A percentile compares a stretch with the other conserved stretches of the same genome.
Conservation (phyloP, 1,140 invertebrate genomes). For the Camponotus pennsylvanicus region DNA sequence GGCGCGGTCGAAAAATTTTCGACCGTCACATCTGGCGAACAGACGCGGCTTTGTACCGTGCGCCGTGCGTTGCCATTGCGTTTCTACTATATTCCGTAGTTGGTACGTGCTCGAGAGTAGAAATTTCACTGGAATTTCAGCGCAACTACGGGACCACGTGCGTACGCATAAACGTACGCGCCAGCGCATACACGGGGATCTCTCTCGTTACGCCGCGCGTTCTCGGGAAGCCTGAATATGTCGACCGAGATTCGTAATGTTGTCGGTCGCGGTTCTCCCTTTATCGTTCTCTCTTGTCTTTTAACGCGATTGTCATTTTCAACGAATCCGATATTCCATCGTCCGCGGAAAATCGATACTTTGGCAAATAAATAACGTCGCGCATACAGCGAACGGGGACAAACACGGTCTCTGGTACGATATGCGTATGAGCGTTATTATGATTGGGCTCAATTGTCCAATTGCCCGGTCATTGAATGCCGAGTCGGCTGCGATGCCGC, state of each 20-base stretch:
- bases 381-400: conserved; percentile 43
- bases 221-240: not conserved
- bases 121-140: conserved; percentile 73
- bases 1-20: conserved; percentile 57
- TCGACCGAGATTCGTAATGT: conserved; percentile 19
- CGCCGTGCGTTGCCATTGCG: not conserved
- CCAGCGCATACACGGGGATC: conserved; percentile 31
- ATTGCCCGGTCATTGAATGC: conserved; percentile 85
- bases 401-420: conserved; percentile 66
- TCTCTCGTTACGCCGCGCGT: not conserved
- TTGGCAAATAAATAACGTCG: conserved; percentile 63
- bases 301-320: not conserved
- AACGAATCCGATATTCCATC: conserved; percentile 1
- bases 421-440: conserved; percentile 79
- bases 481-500: conserved; percentile 66
- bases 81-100: conserved; percentile 64
- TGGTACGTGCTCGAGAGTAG: conserved; percentile 69
- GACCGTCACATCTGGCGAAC: conserved; percentile 76
- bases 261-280: not conserved
- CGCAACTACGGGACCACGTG: conserved; percentile 55
- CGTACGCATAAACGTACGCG: conserved; percentile 35
- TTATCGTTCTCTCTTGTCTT: too few relatives aligned
- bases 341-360: conserved; percentile 53
- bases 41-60: conserved; percentile 63
- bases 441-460: conserved; percentile 87